These are phyloP conservation scores for Nematolebias whitei DNA, from an alignment of 2,113 vertebrate genomes.

Conservation along the genomic window DNA sequence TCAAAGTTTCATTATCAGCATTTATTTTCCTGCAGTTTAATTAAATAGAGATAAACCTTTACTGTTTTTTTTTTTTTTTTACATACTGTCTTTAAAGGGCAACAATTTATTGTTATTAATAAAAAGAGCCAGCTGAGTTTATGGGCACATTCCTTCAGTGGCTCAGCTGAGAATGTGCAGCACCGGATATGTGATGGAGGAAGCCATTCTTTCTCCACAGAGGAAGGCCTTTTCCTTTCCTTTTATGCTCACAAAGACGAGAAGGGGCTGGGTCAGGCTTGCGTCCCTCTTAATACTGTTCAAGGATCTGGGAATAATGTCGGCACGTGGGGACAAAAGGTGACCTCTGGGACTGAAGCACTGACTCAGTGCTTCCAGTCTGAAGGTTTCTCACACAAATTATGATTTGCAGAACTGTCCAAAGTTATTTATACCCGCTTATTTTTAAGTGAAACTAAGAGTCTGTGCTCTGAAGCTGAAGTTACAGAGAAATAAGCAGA, in stretches of 20 bases:
- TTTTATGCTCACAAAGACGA: conserved; percentile 80
- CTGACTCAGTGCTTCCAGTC: conserved; percentile 9
- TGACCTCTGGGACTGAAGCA: conserved; percentile 57
- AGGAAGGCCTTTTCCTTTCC: conserved; percentile 73
- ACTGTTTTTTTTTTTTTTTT: background rate
- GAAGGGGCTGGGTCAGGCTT: conserved; percentile 69
- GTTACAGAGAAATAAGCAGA: too few species aligned
- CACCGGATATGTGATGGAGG: conserved; percentile 64
- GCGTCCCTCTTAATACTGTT: conserved; percentile 60
- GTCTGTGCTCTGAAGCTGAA: background rate
- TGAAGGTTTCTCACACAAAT: conserved; percentile 40
- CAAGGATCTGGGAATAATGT: conserved; percentile 62
- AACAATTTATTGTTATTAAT: conserved; percentile 1
- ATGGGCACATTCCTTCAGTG: conserved; percentile 35
- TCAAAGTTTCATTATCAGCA: background rate
- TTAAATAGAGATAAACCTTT: background rate
- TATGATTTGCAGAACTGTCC: background rate
- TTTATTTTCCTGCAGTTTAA: background rate
- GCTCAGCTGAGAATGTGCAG: conserved; percentile 52
- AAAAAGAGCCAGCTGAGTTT: conserved; percentile 30
- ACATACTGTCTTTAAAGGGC: background rate
- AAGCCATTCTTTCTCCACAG: conserved; percentile 69
- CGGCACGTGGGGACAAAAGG: conserved; percentile 47
- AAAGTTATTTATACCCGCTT: background rate
- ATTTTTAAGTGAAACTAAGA: background rate